Evolutionary conservation across 2,797 vertebrate genomes (phyloP).

Genomic region (Australoheros facetus): DNA sequence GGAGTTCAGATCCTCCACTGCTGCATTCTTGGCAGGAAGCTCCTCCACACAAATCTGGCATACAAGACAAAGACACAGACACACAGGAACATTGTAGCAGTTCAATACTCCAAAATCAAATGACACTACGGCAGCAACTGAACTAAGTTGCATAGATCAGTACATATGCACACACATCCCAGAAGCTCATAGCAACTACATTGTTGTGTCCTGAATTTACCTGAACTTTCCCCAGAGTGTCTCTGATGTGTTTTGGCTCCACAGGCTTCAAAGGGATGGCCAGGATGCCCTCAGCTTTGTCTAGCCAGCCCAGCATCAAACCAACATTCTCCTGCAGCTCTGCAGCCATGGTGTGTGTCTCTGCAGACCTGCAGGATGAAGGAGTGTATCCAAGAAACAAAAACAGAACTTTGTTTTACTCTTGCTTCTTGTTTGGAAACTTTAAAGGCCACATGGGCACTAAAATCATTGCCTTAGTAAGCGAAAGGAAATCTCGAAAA

Average conservation of each 20-base stretch:
- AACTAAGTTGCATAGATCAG: neutral
- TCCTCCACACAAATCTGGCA: constrained; percentile 85
- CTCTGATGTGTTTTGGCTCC: constrained; percentile 88
- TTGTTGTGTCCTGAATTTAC: constrained; percentile 69
- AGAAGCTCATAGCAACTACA: neutral
- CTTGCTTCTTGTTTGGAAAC: too few species aligned
- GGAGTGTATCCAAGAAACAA: neutral
- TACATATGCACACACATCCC: neutral
- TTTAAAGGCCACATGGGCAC: neutral
- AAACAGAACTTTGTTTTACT: neutral
- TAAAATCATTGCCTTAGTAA: neutral
- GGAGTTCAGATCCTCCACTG: constrained; percentile 88
- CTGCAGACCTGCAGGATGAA: constrained; percentile 80
- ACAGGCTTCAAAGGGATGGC: constrained; percentile 81
- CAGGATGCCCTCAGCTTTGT: constrained; percentile 81
- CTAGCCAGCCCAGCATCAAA: constrained; percentile 89
- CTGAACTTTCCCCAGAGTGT: constrained; percentile 90
- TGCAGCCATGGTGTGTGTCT: constrained; percentile 82
- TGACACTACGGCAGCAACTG: neutral
- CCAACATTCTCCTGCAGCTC: constrained; percentile 88
- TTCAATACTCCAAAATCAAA: neutral
- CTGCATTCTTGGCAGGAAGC: constrained; percentile 83
- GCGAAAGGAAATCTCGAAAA: too few species aligned
- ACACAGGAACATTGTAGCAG: constrained; percentile 10
- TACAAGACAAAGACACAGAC: constrained; percentile 12